phyloP scores from a whole-genome alignment of 2,113 vertebrate genomes.

The Chamaetylas fuelleborni region DNA sequence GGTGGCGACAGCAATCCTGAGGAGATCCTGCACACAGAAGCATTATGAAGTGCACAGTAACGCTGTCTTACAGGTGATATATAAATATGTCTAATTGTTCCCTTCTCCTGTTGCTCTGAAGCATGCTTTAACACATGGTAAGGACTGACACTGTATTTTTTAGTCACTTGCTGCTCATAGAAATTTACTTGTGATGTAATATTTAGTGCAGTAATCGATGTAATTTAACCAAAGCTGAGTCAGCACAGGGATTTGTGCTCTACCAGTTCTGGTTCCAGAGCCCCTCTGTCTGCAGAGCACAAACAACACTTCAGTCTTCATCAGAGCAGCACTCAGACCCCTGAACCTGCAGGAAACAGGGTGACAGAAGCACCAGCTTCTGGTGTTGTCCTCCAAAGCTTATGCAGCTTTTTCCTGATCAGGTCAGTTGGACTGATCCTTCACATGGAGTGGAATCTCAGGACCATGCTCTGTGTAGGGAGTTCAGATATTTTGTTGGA shows the following conservation, averaged over 20 bases:
- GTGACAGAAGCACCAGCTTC: not conserved
- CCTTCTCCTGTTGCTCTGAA: not conserved
- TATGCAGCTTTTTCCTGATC: not conserved
- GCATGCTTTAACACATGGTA: not conserved
- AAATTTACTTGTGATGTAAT: not conserved
- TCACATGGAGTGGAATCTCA: not conserved
- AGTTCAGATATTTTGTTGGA: not conserved
- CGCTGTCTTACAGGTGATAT: not conserved
- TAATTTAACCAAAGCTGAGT: not conserved
- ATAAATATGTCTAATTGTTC: not conserved
- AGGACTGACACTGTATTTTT: not conserved
- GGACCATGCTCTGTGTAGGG: not conserved
- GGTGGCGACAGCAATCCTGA: not conserved
- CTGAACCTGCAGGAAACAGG: not conserved
- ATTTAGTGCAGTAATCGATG: not conserved
- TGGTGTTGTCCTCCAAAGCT: not conserved
- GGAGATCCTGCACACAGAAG: not conserved
- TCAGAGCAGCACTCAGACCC: not conserved
- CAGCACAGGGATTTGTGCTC: not conserved
- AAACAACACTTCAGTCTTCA: accelerated
- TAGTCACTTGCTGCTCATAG: not conserved
- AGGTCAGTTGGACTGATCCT: not conserved
- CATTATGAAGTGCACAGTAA: not conserved
- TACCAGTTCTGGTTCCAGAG: not conserved
- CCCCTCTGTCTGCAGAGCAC: not conserved